A percentile compares a stretch with the other conserved stretches of the same genome.
phyloP scores from a whole-genome alignment of 37 sponge, comb jelly and placozoan species.

The Ephydatia muelleri region DNA sequence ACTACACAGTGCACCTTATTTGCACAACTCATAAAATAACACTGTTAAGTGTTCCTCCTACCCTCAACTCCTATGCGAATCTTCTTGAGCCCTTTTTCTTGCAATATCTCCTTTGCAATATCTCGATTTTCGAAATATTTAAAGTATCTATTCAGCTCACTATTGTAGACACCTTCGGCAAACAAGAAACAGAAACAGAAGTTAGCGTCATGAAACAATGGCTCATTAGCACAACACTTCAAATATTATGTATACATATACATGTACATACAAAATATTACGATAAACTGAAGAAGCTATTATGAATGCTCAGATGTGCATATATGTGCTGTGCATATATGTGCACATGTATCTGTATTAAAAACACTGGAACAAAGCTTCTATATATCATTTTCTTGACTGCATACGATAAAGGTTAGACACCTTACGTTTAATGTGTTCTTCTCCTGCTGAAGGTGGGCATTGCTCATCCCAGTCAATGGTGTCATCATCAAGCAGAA shows the following conservation, averaged over 20 bases:
- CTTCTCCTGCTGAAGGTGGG: slow-evolving; percentile 92
- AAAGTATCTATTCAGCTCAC: slow-evolving; percentile 81
- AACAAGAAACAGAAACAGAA: too few relatives aligned
- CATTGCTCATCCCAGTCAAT: slow-evolving; percentile 94
- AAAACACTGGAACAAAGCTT: too few relatives aligned
- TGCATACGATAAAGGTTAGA: too few relatives aligned
- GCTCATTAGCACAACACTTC: too few relatives aligned
- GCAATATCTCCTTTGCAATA: slow-evolving; percentile 88
- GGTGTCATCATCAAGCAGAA: slow-evolving; percentile 91
- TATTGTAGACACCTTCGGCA: slow-evolving; percentile 67
- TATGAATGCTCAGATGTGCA: too few relatives aligned
- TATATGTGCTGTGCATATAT: too few relatives aligned
- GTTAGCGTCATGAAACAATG: too few relatives aligned
- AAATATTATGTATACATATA: too few relatives aligned
- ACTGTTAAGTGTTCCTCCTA: slow-evolving; percentile 18
- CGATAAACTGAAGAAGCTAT: too few relatives aligned
- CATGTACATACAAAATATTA: too few relatives aligned
- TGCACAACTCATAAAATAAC: not conserved
- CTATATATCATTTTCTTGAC: too few relatives aligned
- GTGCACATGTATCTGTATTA: too few relatives aligned
- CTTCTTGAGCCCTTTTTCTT: slow-evolving; percentile 93
- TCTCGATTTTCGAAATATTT: slow-evolving; percentile 97
- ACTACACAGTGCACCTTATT: not conserved
- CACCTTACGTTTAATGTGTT: slow-evolving; percentile 65
- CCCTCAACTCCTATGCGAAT: slow-evolving; percentile 97